phyloP scores from a whole-genome alignment of 1,140 invertebrate genomes.

The Oryctes rhinoceros region DNA sequence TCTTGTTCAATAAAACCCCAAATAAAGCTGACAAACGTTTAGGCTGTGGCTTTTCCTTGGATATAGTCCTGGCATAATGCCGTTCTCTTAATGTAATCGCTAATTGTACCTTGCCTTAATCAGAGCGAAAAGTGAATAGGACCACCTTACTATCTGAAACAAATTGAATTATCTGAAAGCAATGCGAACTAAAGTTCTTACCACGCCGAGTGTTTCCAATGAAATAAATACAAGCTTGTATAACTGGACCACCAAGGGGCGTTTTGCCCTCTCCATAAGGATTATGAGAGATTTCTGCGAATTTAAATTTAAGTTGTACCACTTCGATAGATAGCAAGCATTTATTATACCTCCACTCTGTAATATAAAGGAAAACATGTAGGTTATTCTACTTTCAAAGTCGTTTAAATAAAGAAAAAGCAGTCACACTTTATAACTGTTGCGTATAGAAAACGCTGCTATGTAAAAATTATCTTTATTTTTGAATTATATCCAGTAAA shows the following conservation, averaged over 20 bases:
- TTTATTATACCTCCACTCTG: not conserved
- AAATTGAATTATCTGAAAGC: not conserved
- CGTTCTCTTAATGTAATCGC: too few species aligned
- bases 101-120: too few species aligned
- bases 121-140: not conserved
- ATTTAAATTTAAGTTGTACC: not conserved
- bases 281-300: not conserved
- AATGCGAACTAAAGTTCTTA: not conserved
- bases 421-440: too few species aligned
- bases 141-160: not conserved
- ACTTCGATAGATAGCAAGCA: not conserved
- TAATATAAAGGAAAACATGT: not conserved
- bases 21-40: too few species aligned
- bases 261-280: not conserved
- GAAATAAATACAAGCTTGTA: not conserved
- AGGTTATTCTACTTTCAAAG: too few species aligned
- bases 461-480: too few species aligned
- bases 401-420: too few species aligned
- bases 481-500: too few species aligned
- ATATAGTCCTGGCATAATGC: too few species aligned
- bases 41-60: too few species aligned
- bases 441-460: too few species aligned
- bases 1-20: too few species aligned
- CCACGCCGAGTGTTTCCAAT: not conserved
- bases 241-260: not conserved